Evolutionary conservation across 2,797 vertebrate genomes (phyloP), one percentile per base, ranked within the genome.

Genomic region (Australoheros facetus): DNA sequence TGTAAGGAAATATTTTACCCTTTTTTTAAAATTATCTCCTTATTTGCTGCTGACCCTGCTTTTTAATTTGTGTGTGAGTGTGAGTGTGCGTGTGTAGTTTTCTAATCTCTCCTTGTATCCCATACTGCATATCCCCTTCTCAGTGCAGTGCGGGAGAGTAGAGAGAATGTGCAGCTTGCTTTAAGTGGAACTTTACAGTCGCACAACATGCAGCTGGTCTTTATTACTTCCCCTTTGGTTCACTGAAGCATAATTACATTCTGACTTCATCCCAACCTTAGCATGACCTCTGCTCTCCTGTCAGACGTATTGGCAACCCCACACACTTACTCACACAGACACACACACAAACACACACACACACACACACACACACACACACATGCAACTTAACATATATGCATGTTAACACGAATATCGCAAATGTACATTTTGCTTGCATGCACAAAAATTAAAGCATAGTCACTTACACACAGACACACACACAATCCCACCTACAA

Each of bases 221-320:
- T 95, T 95, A 96, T 96, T 96, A 95, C 94, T 94, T 95, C 95
- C 95, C 94, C 93, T 94, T 95, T 96, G 94, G 93, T 96, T 96
- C 95, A 95, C 95, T 96, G 94, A 96, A 93, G 94, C 93, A 94
- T 96, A 96, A 96, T 96, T 96, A 95, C 94, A 96, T 95, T 96
- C 95, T 96, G 95, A 96, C 96, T 96, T 96, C 96, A 96, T 96
- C 93, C 90, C 93, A 95, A 96, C 95, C 95, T 94, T 95, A 95
- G 94, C 89, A 91, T 95, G 94, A 96, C 95, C 95, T 95, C 93
- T 95, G 94, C 92, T 94, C 94, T 91, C 93, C 92, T 93, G 92
- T 94, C 92, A 93, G 87, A 93, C 88, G 89, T 88, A 82, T 89
- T 89, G 90, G 90, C 92, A 93, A 89, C 79, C 85, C 82, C 85